These are phyloP conservation scores for Siniperca chuatsi DNA, from an alignment of 2,113 vertebrate species.

Conservation along the genomic window DNA sequence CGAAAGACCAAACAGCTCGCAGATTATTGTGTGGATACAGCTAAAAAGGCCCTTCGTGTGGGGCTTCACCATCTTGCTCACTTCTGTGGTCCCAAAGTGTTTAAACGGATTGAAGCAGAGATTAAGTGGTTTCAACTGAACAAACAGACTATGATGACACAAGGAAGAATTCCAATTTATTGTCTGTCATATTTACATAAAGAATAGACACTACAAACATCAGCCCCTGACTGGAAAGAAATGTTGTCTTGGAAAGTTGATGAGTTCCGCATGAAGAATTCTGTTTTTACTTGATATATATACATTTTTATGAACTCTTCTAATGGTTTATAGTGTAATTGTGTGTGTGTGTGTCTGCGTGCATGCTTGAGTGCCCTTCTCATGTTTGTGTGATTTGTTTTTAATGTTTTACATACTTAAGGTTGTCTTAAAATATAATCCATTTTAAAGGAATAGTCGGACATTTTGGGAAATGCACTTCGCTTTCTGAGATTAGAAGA, in stretches of 20 bases:
- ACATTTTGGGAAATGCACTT: background rate
- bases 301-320: background rate
- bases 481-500: background rate
- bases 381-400: background rate
- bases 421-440: background rate
- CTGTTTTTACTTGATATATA: constrained; percentile 15
- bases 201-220: constrained; percentile 29
- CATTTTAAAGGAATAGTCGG: background rate
- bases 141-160: constrained; percentile 51
- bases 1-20: constrained; percentile 19
- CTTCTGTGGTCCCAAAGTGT: constrained; percentile 42
- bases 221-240: constrained; percentile 14
- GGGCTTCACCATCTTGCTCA: constrained; percentile 24
- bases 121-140: constrained; percentile 58
- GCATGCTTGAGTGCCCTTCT: background rate
- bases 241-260: constrained; percentile 10
- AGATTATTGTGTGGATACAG: constrained; percentile 37
- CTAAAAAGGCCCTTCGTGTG: constrained; percentile 20
- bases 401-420: background rate
- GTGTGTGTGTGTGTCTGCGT: background rate
- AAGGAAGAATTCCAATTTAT: constrained; percentile 41
- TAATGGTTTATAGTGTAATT: background rate
- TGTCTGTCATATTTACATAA: constrained; percentile 41
- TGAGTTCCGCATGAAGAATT: constrained; percentile 23
- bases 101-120: constrained; percentile 54